These are phyloP conservation scores for Austrolebias charrua DNA, from an alignment of 2,797 vertebrate species.

Conservation along the genomic window DNA sequence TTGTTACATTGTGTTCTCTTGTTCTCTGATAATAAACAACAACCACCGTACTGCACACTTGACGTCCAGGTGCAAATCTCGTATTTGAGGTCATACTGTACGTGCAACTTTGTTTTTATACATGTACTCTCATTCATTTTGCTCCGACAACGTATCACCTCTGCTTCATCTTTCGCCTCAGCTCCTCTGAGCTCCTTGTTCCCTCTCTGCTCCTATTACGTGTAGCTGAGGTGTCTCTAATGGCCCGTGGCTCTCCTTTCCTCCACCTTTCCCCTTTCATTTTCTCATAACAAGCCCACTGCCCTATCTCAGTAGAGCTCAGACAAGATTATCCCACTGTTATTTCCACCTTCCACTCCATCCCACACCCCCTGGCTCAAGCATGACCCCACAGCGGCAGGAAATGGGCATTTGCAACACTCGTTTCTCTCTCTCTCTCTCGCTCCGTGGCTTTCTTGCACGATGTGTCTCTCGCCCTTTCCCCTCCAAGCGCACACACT, in stretches of 20 bases:
- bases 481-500: slow-evolving; percentile 44
- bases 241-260: slow-evolving; percentile 66
- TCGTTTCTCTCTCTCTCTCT: slow-evolving; percentile 57
- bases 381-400: slow-evolving; percentile 60
- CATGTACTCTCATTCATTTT: slow-evolving; percentile 1
- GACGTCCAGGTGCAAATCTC: not conserved
- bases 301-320: slow-evolving; percentile 65
- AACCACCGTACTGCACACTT: not conserved
- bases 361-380: slow-evolving; percentile 66
- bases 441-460: slow-evolving; percentile 23
- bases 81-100: not conserved
- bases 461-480: slow-evolving; percentile 31
- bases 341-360: slow-evolving; percentile 64
- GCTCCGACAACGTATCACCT: not conserved
- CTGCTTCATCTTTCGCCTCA: slow-evolving; percentile 19
- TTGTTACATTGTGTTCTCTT: not conserved
- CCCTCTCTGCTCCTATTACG: slow-evolving; percentile 56
- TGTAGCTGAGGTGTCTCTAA: slow-evolving; percentile 64
- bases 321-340: slow-evolving; percentile 75
- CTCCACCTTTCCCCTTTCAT: slow-evolving; percentile 76
- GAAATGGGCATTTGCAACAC: slow-evolving; percentile 70
- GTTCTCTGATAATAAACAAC: not conserved
- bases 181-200: slow-evolving; percentile 24
- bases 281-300: slow-evolving; percentile 77
- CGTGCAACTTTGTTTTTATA: not conserved